Evolutionary conservation across 92 coral and sea anemone genomes (phyloP).

Genomic region (Bergia puertoricense): DNA sequence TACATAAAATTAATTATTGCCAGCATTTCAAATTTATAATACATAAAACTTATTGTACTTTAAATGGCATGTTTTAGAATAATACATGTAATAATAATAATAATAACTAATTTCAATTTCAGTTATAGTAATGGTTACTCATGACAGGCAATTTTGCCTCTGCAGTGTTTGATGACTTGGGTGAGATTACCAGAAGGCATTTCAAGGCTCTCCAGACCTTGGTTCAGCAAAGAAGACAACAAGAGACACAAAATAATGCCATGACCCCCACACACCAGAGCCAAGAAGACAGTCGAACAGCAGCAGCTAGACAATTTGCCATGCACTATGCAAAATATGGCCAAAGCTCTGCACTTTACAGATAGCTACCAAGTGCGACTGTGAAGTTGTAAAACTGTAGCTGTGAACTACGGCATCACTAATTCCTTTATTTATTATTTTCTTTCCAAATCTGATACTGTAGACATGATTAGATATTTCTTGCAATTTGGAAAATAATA

Average conservation of each 20-base stretch:
- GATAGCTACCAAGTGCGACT: neutral
- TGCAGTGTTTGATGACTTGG: conserved; percentile 93
- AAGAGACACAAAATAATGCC: conserved; percentile 5
- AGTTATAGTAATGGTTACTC: neutral
- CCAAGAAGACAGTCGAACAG: conserved; percentile 17
- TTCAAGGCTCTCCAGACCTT: conserved; percentile 87
- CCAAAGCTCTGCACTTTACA: conserved; percentile 9
- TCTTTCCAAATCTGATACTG: too few species aligned
- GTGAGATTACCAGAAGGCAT: conserved; percentile 88
- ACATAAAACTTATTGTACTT: too few species aligned
- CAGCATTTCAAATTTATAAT: too few species aligned
- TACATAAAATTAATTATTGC: too few species aligned
- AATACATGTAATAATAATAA: neutral
- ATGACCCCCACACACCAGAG: conserved; percentile 11
- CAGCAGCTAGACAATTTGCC: neutral
- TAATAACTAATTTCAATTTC: neutral
- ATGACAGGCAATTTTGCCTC: neutral
- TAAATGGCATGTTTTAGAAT: too few species aligned
- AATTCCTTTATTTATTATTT: too few species aligned
- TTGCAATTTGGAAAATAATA: too few species aligned
- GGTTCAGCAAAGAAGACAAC: conserved; percentile 63
- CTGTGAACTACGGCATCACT: neutral
- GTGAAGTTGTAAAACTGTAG: neutral
- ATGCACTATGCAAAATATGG: conserved; percentile 1
- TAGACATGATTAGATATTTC: too few species aligned